These are phyloP conservation scores for Cheilosia vulpina DNA, from an alignment of 2,888 invertebrate genomes.

Conservation along the genomic window DNA sequence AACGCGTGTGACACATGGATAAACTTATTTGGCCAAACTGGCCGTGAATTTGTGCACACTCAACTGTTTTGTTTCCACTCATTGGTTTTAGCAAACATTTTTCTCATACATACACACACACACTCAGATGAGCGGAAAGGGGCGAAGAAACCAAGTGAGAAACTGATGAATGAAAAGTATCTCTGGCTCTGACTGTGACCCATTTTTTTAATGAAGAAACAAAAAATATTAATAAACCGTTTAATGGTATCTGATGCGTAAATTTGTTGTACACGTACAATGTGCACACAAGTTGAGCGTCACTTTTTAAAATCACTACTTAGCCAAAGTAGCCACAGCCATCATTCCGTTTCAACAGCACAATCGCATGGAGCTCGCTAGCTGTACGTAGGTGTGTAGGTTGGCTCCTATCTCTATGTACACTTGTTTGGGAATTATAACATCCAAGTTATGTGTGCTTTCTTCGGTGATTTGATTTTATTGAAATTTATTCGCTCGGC, in stretches of 20 bases:
- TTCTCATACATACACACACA: too few relatives aligned
- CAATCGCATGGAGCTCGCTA: not conserved
- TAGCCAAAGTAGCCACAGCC: too few relatives aligned
- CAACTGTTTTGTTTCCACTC: conserved; percentile 3
- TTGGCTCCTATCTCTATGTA: not conserved
- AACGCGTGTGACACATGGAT: conserved; percentile 36
- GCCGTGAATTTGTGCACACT: conserved; percentile 43
- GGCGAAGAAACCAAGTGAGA: conserved; percentile 5
- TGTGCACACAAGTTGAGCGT: conserved; percentile 6
- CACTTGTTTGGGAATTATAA: not conserved
- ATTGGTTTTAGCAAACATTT: not conserved
- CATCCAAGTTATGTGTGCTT: conserved; percentile 17
- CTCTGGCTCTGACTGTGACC: conserved; percentile 17
- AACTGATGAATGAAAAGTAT: conserved; percentile 48
- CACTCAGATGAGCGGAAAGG: not conserved
- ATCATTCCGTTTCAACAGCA: not conserved
- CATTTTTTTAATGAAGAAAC: conserved; percentile 44
- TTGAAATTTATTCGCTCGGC: conserved; percentile 6
- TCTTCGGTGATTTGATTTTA: conserved; percentile 24
- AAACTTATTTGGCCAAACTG: not conserved
- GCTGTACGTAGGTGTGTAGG: not conserved
- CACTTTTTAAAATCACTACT: conserved; percentile 18
- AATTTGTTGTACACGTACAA: conserved; percentile 6
- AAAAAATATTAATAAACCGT: conserved; percentile 16
- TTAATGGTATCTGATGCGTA: conserved; percentile 49